Percentiles rank a stretch among this genome's conserved stretches.
Evolutionary conservation across 2,113 vertebrate species (phyloP).

Genomic region (Phylloscopus trochilus): DNA sequence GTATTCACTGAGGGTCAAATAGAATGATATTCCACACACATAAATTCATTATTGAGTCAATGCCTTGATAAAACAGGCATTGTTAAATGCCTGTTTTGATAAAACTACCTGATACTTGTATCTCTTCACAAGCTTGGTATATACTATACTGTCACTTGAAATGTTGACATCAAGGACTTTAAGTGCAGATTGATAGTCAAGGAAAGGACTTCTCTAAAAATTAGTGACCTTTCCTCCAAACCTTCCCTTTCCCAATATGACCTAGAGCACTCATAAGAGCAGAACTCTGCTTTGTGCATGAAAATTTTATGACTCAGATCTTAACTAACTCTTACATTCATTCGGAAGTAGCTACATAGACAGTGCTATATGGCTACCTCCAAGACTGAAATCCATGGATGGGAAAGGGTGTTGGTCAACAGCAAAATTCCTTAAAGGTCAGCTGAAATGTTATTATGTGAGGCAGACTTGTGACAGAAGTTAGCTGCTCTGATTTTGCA

Average conservation of each 20-base stretch:
- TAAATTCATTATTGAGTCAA: constrained; percentile 1
- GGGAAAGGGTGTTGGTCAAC: not conserved
- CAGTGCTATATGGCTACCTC: not conserved
- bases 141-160: not conserved
- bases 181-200: not conserved
- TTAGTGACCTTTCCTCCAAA: not conserved
- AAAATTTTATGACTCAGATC: not conserved
- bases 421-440: not conserved
- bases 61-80: constrained; percentile 47
- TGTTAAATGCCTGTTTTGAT: too few species aligned
- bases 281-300: not conserved
- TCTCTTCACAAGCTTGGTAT: constrained; percentile 17
- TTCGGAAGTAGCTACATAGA: not conserved
- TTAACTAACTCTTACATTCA: not conserved
- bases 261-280: not conserved
- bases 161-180: not conserved
- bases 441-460: not conserved
- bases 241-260: not conserved
- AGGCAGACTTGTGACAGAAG: not conserved
- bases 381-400: not conserved
- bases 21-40: not conserved
- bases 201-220: not conserved
- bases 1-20: not conserved
- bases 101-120: constrained; percentile 19
- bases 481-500: not conserved